Evolutionary conservation across 2,888 invertebrate species (phyloP), one percentile per base, ranked within the genome.

Genomic region (Andrena haemorrhoa): DNA sequence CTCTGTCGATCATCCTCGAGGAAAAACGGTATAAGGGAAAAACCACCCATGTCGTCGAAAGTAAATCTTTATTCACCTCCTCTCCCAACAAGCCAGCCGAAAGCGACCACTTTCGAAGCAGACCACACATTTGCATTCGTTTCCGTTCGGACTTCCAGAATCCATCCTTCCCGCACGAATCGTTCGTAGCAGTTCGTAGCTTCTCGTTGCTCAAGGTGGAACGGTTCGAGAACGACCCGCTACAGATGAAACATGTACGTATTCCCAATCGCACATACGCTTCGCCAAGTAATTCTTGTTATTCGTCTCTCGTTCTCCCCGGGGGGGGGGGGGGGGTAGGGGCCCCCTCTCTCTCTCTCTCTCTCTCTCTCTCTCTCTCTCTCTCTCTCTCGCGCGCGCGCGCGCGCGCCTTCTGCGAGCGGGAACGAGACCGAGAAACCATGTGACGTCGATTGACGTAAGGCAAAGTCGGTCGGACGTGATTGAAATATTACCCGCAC

Each of bases 371-470:
- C n/a, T n/a, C 23, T 23, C 23, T 23, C 23, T 23, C 23, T 0
- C 23, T 23, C 20, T 20, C 23, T 56, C 23, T 23, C n/a, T n/a
- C n/a, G n/a, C n/a, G n/a, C n/a, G n/a, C n/a, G n/a, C n/a, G n/a
- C n/a, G n/a, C n/a, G n/a, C 10, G 10, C 4, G 56, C 8, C 5
- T 53, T 0, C 7, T 7, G 16, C 49, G 1, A 7, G 20, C 0
- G 29, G 33, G 23, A 58, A 41, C 58, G 49, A 60, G 70, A 23
- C n/a, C 20, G 78, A 47, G 26, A 35, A 47, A 23, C 33, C n/a
- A 23, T 16, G 3, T 88, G 84, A 88, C 84, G 85, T 88, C 86
- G 75, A 66, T 75, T 78, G 79, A 83, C 85, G 84, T 84, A 88
- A 88, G 71, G 85, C 75, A 79, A 16, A 84, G 80, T 79, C 71